A percentile compares a stretch with the other conserved stretches of the same genome.
These are phyloP conservation scores for Machimus atricapillus DNA, from an alignment of 2,888 invertebrate species.

Conservation along the genomic window DNA sequence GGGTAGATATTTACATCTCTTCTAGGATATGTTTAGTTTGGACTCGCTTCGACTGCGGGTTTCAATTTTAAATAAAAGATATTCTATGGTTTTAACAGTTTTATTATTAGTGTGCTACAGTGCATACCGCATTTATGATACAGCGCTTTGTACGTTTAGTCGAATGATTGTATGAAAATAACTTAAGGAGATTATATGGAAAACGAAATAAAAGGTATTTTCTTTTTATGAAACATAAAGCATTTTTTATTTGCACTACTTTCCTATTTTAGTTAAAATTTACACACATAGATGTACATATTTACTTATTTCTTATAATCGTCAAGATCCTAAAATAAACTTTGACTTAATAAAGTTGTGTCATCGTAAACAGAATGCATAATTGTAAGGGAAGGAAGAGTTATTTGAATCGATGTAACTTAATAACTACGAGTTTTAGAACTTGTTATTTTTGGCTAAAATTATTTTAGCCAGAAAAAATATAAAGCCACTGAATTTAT, in stretches of 20 bases:
- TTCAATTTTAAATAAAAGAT: not conserved
- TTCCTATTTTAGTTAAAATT: not conserved
- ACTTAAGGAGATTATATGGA: not conserved
- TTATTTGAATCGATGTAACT: too few species aligned
- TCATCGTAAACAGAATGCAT: too few species aligned
- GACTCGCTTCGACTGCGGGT: not conserved
- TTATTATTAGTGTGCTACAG: not conserved
- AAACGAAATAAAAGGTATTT: constrained; percentile 20
- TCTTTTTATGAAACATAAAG: constrained; percentile 13
- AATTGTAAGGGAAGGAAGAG: too few species aligned
- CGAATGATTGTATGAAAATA: constrained; percentile 5
- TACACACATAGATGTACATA: too few species aligned
- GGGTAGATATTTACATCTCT: not conserved
- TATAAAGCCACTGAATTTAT: too few species aligned
- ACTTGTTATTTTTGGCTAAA: too few species aligned
- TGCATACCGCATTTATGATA: not conserved
- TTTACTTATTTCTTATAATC: too few species aligned
- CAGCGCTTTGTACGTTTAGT: constrained; percentile 17
- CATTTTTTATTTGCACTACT: not conserved
- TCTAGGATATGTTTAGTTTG: not conserved
- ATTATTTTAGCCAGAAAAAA: too few species aligned
- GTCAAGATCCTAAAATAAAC: too few species aligned
- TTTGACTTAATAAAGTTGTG: too few species aligned
- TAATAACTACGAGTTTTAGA: too few species aligned
- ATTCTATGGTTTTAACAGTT: not conserved